Evolutionary conservation across 2,888 invertebrate species (phyloP).

Genomic region (Rotaria socialis): DNA sequence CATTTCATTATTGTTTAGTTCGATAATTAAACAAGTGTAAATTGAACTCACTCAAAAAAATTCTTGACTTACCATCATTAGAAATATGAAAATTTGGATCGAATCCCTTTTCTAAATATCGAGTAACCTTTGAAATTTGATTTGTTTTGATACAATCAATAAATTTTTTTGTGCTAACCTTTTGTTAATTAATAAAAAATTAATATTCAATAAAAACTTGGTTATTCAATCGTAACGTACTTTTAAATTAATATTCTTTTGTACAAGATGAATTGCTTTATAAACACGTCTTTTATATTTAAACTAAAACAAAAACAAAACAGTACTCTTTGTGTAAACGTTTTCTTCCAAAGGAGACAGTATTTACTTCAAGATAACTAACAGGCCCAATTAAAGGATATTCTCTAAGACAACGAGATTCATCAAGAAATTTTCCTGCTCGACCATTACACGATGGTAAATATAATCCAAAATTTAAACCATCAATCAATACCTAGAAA

Average conservation of each 20-base stretch:
- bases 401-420: conserved; percentile 88
- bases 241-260: conserved; percentile 85
- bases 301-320: conserved; percentile 66
- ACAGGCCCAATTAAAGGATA: conserved; percentile 95
- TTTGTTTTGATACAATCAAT: conserved; percentile 86
- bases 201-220: no score
- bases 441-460: conserved; percentile 94
- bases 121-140: conserved; percentile 89
- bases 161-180: conserved; percentile 67
- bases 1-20: no score
- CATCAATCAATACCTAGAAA: conserved; percentile 64
- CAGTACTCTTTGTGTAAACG: no score
- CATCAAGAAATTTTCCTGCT: conserved; percentile 96
- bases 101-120: conserved; percentile 89
- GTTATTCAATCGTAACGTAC: conserved; percentile 58
- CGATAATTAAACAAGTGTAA: no score
- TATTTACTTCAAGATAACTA: conserved; percentile 84
- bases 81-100: conserved; percentile 98
- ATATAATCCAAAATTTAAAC: conserved; percentile 97
- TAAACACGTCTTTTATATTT: conserved; percentile 97
- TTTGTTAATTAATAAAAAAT: no score
- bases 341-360: no score
- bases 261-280: conserved; percentile 92
- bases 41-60: no score
- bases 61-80: conserved; percentile 60